phyloP scores from a whole-genome alignment of 2,113 vertebrate species.

The Alaudala cheleensis region DNA sequence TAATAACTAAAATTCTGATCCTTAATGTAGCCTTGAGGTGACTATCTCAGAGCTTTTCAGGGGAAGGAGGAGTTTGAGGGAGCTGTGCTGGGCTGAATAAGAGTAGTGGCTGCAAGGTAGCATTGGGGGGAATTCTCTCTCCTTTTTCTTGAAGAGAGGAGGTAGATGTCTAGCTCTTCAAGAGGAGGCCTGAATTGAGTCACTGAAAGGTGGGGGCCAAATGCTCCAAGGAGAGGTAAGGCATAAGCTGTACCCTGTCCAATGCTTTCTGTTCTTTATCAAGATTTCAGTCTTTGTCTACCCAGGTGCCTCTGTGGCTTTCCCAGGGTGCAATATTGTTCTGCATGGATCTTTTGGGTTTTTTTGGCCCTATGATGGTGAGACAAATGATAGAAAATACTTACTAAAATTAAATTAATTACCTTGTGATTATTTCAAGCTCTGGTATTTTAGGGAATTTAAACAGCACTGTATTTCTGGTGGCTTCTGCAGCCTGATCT shows the following conservation, averaged over 20 bases:
- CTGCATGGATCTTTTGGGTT: accelerated
- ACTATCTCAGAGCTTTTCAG: background rate
- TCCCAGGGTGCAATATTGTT: background rate
- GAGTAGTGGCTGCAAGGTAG: background rate
- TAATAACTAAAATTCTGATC: background rate
- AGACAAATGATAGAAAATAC: background rate
- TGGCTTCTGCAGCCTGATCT: background rate
- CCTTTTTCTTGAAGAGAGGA: background rate
- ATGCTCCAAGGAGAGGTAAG: background rate
- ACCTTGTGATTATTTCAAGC: background rate
- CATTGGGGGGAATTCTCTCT: accelerated
- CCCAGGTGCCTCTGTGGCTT: background rate
- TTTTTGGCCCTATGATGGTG: background rate
- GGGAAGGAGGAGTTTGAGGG: background rate
- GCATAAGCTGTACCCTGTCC: background rate
- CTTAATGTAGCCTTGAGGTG: background rate
- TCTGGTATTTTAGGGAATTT: background rate
- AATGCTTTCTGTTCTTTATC: background rate
- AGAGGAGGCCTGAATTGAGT: background rate
- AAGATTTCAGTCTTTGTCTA: background rate
- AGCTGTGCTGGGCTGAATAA: background rate
- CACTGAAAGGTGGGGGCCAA: background rate
- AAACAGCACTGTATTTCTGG: background rate
- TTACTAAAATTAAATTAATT: background rate
- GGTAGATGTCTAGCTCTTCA: background rate